Conservation (phyloP, 2,113 vertebrate genomes). For the Gavia stellata region DNA sequence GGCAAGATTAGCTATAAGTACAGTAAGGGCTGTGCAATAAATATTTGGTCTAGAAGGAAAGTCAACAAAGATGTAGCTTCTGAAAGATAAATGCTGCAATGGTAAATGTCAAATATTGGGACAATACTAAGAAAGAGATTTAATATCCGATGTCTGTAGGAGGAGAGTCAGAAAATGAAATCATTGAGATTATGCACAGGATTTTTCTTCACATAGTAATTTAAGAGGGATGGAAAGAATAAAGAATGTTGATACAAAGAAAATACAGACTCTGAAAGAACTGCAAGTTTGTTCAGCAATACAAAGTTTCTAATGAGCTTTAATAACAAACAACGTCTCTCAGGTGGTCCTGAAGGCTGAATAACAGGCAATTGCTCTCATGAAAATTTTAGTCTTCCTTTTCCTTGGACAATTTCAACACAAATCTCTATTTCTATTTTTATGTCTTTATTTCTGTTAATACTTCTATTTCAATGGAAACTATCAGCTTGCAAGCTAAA, state of each 20-base stretch:
- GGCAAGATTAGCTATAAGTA: not conserved
- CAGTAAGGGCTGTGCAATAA: slow-evolving; percentile 23
- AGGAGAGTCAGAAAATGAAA: not conserved
- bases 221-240: not conserved
- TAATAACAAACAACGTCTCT: not conserved
- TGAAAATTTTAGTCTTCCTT: not conserved
- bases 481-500: not conserved
- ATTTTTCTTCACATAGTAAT: not conserved
- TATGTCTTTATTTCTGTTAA: not conserved
- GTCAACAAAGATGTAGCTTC: slow-evolving; percentile 51
- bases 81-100: slow-evolving; percentile 18
- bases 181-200: not conserved
- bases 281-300: not conserved
- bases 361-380: not conserved
- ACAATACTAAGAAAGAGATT: slow-evolving; percentile 23
- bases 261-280: not conserved
- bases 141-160: not conserved
- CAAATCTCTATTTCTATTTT: not conserved
- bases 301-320: not conserved
- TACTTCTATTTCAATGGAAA: not conserved
- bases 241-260: not conserved
- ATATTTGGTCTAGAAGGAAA: slow-evolving; percentile 58
- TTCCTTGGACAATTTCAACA: not conserved
- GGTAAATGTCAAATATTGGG: slow-evolving; percentile 39
- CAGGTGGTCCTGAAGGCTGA: not conserved